Conservation (phyloP, 1,140 invertebrate genomes). For the Drosophila seguyi region DNA sequence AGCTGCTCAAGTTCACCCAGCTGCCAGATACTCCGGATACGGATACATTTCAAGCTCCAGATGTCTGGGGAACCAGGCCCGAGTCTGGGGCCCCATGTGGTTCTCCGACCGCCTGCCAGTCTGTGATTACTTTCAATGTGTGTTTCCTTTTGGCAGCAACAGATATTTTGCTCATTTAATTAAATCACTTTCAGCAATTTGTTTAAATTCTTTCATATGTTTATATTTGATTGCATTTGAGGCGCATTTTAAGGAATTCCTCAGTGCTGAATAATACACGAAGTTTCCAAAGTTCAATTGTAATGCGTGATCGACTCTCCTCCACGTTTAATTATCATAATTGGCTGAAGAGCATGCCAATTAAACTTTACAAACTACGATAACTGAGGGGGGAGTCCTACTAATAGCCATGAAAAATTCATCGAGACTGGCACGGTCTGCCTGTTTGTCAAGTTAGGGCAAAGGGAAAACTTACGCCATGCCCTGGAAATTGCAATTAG, state of each 20-base stretch:
- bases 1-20: slow-evolving; percentile 61
- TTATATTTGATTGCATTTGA: slow-evolving; percentile 40
- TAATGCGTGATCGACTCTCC: slow-evolving; percentile 23
- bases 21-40: slow-evolving; percentile 45
- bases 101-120: slow-evolving; percentile 16
- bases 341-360: slow-evolving; percentile 42
- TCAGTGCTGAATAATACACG: slow-evolving; percentile 16
- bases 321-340: slow-evolving; percentile 65
- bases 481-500: slow-evolving; percentile 62
- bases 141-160: slow-evolving; percentile 12
- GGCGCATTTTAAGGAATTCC: slow-evolving; percentile 23
- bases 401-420: slow-evolving; percentile 26
- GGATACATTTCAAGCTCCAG: slow-evolving; percentile 42
- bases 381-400: slow-evolving; percentile 1
- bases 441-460: slow-evolving; percentile 46
- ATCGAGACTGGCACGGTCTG: slow-evolving; percentile 45
- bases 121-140: slow-evolving; percentile 14
- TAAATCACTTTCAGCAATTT: slow-evolving; percentile 37
- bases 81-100: slow-evolving; percentile 24
- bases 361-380: slow-evolving; percentile 57
- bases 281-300: slow-evolving; percentile 18
- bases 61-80: slow-evolving; percentile 18
- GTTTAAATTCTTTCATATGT: slow-evolving; percentile 20
- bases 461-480: slow-evolving; percentile 49
- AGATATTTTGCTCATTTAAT: slow-evolving; percentile 62